Conservation (phyloP, 2,888 invertebrate species). For the Plusia festucae region DNA sequence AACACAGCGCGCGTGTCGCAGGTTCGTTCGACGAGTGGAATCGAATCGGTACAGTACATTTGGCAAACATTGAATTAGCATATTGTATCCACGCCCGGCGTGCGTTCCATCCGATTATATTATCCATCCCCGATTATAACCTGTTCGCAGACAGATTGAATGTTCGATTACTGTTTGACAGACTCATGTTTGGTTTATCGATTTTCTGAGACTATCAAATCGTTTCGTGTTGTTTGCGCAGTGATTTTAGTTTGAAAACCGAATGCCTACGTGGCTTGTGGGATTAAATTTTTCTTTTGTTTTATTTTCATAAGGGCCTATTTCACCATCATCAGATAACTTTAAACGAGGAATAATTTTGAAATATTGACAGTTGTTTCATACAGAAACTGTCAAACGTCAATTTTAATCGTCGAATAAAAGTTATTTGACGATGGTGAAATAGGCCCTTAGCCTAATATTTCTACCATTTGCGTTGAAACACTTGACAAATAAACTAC, state of each 20-base stretch:
- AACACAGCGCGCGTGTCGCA: conserved; percentile 56
- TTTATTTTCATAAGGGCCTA: neutral
- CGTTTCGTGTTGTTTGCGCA: conserved; percentile 43
- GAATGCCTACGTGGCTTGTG: conserved; percentile 3
- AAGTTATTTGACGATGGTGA: too few relatives aligned
- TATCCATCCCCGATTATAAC: conserved; percentile 69
- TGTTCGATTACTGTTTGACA: conserved; percentile 51
- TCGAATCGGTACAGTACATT: conserved; percentile 66
- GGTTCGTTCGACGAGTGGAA: conserved; percentile 54
- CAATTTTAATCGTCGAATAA: too few relatives aligned
- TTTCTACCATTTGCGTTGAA: too few relatives aligned
- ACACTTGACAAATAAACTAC: too few relatives aligned
- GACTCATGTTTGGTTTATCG: conserved; percentile 52
- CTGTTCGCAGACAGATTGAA: conserved; percentile 56
- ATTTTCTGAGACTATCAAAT: conserved; percentile 49
- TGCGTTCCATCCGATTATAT: conserved; percentile 65
- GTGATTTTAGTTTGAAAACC: conserved; percentile 36
- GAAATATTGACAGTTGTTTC: too few relatives aligned
- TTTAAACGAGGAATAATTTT: too few relatives aligned
- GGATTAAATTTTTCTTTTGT: neutral
- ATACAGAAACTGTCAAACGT: too few relatives aligned
- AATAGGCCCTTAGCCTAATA: too few relatives aligned
- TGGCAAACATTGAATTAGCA: conserved; percentile 74
- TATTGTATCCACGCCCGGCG: conserved; percentile 61
- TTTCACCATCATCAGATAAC: too few relatives aligned